Evolutionary conservation across 2,797 vertebrate species (phyloP), one percentile per base, ranked within the genome.

Genomic region (Oreonectes daqikongensis): DNA sequence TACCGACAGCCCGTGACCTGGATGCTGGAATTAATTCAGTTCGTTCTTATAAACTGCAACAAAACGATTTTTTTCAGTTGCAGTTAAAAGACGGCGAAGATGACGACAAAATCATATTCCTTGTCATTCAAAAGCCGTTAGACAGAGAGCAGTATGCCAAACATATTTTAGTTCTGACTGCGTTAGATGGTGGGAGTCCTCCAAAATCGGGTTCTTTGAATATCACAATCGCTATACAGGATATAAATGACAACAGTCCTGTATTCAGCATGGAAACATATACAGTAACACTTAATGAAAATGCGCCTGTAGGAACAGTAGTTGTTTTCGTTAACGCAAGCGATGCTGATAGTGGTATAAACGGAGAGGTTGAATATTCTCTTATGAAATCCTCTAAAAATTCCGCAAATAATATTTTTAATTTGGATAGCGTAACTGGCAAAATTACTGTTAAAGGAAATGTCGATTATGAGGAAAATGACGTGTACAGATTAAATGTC

Each of bases 181-280:
- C 93, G 4, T 80, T 64, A 7, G 93, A 95, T 75, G 92, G 93
- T 60, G 94, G 94, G 0, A 93, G 88, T 79, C 93, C 93, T 1
- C 83, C 87, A 0, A 82, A 81, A 42, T 91, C 89, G 0, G 93
- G 94, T 3, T 90, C 86, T 11, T 90, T 91, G 79, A 88, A 89
- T 4, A 84, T 95, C 59, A 63, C 66, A 2, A 79, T 94, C 28
- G 73, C 82, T 14, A 82, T 95, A 3, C 52, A 81, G 0, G 93
- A 95, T 78, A 89, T 91, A 10, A 95, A 95, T 81, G 94, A 94
- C 44, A 95, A 94, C 5, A 74, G 87, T 0, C 94, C 94, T 0
- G 80, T 91, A 42, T 95, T 95, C 71, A 88, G 85, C 0, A 83
- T 88, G 1, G 86, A 93, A 0, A 44, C 84, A 1, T 94, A 94